Evolutionary conservation across 2,888 invertebrate species (phyloP).

Genomic region (Desoria tigrina): DNA sequence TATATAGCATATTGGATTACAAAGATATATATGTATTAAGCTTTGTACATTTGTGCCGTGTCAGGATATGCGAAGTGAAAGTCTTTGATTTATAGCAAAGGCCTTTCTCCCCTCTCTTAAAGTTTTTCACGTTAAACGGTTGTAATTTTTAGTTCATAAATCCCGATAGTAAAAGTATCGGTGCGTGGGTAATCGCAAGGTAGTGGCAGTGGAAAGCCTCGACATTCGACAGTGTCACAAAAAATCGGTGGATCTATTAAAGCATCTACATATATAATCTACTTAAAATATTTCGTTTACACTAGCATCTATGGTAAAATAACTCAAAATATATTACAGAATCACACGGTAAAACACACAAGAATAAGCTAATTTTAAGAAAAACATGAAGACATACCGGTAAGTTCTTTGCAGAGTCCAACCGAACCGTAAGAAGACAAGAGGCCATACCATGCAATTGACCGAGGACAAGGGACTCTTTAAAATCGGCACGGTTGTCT

Average conservation of each 20-base stretch:
- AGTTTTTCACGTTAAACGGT: too few relatives aligned
- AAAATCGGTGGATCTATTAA: too few relatives aligned
- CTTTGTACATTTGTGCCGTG: too few relatives aligned
- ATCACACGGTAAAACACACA: neutral
- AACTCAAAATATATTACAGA: neutral
- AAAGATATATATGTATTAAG: too few relatives aligned
- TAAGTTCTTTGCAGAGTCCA: conserved; percentile 88
- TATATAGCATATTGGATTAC: too few relatives aligned
- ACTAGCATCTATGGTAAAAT: neutral
- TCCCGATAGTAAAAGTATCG: neutral
- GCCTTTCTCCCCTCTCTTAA: too few relatives aligned
- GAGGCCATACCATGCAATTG: conserved; percentile 57
- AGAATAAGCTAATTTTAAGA: neutral
- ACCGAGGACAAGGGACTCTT: conserved; percentile 50
- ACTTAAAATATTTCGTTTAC: neutral
- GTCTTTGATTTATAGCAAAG: too few relatives aligned
- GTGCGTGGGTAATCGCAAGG: neutral
- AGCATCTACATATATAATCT: neutral
- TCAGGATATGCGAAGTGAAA: too few relatives aligned
- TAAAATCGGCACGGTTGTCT: conserved; percentile 48
- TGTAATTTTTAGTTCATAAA: too few relatives aligned
- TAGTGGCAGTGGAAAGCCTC: conserved; percentile 7
- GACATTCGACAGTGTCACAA: neutral
- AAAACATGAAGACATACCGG: conserved; percentile 67
- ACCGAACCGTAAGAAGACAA: conserved; percentile 73